Base-by-base conservation (phyloP, 2,888 invertebrate genomes). In the Brenthis ino region DNA sequence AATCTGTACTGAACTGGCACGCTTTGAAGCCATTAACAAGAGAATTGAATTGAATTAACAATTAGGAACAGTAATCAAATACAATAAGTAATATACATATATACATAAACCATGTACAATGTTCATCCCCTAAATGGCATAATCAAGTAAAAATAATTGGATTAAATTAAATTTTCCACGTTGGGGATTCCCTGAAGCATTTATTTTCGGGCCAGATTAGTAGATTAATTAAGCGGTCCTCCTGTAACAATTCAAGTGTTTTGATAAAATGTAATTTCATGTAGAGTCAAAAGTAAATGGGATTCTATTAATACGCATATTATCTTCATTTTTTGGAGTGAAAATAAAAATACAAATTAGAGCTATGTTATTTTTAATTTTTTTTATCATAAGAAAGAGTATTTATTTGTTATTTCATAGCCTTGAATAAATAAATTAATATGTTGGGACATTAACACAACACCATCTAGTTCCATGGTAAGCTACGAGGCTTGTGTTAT, bases 191-290 rank as follows among this genome's bases (percentile, higher is more conserved):
- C 60, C 48, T 20, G 47, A 58, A 57, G 65, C 61, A 67, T 67
- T 68, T 68, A 67, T 57, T 72, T 72, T 70, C 57, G 47, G 63
- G 28, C 61, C 64, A 71, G 72, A 74, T 72, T 72, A 72, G 71
- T 71, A 74, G 71, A 69, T 74, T 71, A 74, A 72, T 74, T 74
- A 74, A 67, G 71, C 53, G 68, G 58, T 54, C 68, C 69, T 54
- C 14, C 57, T 3, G 61, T 57, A 54, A 57, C 64, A 60, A 60
- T 67, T 43, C 61, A 58, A 61, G 63, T 61, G 57, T 65, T 74
- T 68, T 69, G 47, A 61, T 13, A 53, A 61, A 70, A 70, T 57
- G 65, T 67, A 56, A 60, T 67, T 70, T 48, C 28, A 53, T 47
- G 33, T 28, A 33, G 33, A 57, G 20, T 63, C 37, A 54, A 33